Evolutionary conservation across 2,888 invertebrate species (phyloP), one percentile per base, ranked within the genome.

Genomic region (Tenthredo distinguenda): DNA sequence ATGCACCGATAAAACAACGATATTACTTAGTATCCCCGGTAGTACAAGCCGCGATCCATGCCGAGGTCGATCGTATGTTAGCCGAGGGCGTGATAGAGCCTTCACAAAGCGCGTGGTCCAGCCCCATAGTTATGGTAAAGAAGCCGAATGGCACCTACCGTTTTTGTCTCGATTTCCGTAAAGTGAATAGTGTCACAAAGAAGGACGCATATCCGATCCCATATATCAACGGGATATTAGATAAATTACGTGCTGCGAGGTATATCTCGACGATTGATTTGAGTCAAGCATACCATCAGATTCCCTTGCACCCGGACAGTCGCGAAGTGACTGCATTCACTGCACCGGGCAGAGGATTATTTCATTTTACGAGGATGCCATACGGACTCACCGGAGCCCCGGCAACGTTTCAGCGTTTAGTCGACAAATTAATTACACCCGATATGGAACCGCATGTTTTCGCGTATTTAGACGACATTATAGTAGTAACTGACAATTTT

Each of bases 251-350:
- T 0, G 86, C 88, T 26, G 91, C 91, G 6, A 85, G 86, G 34
- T 93, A 88, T 77, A 87, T 93, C 15, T 88, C 89, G 1, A 91
- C 90, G 0, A 83, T 92, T 0, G 92, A 93, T 85, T 77, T 90
- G 10, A 89, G 87, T 43, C 87, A 88, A 5, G 91, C 90, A 0
- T 92, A 90, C 82, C 89, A 87, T 74, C 91, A 92, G 76, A 87
- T 92, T 18, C 89, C 88, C 0, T 62, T 90, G 74, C 86, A 58
- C 7, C 86, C 86, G 37, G 79, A 83, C 89, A 0, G 62, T 88
- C 1, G 86, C 87, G 47, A 21, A 84, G 26, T 26, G 26, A 26
- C 26, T 26, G 26, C 26, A 26, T 26, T 26, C 26, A 26, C 26
- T 26, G 26, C 26, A 26, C 26, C 26, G 26, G 26, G 26, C 26